A percentile compares a stretch with the other conserved stretches of the same genome.
These are phyloP conservation scores for Mellivora capensis DNA, from an alignment of 2,113 vertebrate species.

Conservation along the genomic window DNA sequence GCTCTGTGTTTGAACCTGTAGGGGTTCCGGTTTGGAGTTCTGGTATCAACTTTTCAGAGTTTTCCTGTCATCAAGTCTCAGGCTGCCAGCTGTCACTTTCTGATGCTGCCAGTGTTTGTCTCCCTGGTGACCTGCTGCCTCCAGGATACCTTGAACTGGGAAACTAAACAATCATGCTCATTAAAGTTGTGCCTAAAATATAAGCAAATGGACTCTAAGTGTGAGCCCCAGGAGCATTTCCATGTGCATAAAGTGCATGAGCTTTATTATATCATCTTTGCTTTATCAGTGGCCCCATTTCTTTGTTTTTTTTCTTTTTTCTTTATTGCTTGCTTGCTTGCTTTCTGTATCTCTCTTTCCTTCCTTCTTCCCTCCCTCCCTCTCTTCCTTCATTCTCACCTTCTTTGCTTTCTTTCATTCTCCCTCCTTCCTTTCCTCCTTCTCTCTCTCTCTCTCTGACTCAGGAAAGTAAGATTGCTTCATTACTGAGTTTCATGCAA, in stretches of 20 bases:
- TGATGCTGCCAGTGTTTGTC: neutral
- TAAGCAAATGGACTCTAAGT: constrained; percentile 24
- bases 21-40: constrained; percentile 12
- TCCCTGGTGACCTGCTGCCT: neutral
- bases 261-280: neutral
- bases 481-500: neutral
- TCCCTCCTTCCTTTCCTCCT: neutral
- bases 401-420: no score
- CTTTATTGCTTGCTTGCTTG: neutral
- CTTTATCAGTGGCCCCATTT: neutral
- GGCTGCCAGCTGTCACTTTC: constrained; percentile 2
- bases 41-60: constrained; percentile 34
- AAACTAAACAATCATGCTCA: neutral
- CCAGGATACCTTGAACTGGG: neutral
- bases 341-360: neutral
- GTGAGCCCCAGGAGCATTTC: neutral
- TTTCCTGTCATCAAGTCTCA: constrained; percentile 41
- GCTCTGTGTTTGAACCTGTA: constrained; percentile 5
- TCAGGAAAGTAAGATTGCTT: neutral
- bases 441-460: neutral
- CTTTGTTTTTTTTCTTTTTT: neutral
- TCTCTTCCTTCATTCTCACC: no score
- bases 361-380: neutral
- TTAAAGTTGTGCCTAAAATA: constrained; percentile 55
- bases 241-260: neutral